Base-by-base conservation (phyloP, 2,888 invertebrate genomes). In the Drosophila paucipuncta region DNA sequence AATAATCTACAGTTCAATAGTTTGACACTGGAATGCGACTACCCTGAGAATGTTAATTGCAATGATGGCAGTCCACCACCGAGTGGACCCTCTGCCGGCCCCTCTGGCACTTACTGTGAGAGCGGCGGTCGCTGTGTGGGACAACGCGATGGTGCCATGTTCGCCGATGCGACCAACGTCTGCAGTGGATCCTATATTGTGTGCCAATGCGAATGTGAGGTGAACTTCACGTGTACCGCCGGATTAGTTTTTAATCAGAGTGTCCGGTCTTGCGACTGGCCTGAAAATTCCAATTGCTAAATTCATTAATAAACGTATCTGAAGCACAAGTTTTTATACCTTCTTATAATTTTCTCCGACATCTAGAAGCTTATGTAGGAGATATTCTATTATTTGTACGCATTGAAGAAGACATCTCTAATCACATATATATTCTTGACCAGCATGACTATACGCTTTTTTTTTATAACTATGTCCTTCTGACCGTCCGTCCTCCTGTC, bases 171-270 rank as follows among this genome's bases (percentile, higher is more conserved):
- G 25, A 43, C 49, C 2, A 76, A 73, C 7, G 33, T 11, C 6
- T 82, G 83, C 60, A 85, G 85, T 33, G 52, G 39, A 1, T 47
- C 66, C 2, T 91, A 85, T 54, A 58, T 87, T 1, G 76, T 91
- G 2, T 91, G 91, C 39, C 92, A 91, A 43, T 91, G 91, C 64
- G 91, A 91, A 59, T 91, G 91, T 43, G 91, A 91, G 72, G 65
- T 91, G 4, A 30, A 55, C 30, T 72, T 81, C 4, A 60, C 11
- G 9, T 91, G 91, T 33, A 7, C 58, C 3, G 3, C 55, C 1
- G 73, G 76, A 0, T 66, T 91, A n/a, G 55, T 85, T 6, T 91
- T 77, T 37, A 85, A 90, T 59, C 6, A 1, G 1, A 18, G 58
- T 2, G 3, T 65, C 1, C 25, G 28, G 0, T 53, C 70, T 3